Base-by-base conservation (phyloP, 2,888 invertebrate species). In the Cheilosia urbana region DNA sequence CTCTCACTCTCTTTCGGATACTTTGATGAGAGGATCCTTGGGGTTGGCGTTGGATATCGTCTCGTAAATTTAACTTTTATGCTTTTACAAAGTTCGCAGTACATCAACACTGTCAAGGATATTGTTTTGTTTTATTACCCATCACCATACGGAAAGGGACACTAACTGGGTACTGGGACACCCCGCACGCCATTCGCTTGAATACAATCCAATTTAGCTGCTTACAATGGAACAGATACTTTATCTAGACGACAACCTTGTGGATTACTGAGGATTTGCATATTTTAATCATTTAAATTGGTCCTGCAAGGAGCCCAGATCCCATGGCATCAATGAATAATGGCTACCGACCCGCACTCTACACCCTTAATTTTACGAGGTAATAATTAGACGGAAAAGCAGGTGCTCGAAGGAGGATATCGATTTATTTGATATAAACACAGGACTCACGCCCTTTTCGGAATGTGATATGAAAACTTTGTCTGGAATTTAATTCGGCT, bases 281-380 rank as follows among this genome's bases (percentile, higher is more conserved):
- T 84, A 84, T 80, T 84, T 84, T 80, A 79, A 80, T 84, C 79
- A 84, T 84, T 84, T 65, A 79, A 84, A 84, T 75, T 79, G 84
- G 73, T 79, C 80, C 75, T 75, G 68, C 21, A 79, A 84, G 75
- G 57, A 69, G 69, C 63, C 71, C 27, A 34, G 40, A 75, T 80
- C 84, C 83, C 78, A 51, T 62, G 82, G 68, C 68, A 75, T 84
- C 79, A 84, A 84, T 84, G 63, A 84, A 80, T 84, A 79, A 84
- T 84, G 75, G 79, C 80, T 75, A 34, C 27, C 75, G 68, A 42
- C 68, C 73, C 42, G 17, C 55, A 51, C 53, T 57, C 73, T 37
- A 62, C 53, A 40, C 69, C 80, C 65, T 80, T 69, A 45, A 45
- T 75, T 79, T 75, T 84, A 84, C 80, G 80, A 84, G 84, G 84